Evolutionary conservation across 37 sponge, comb jelly and placozoan species (phyloP), one percentile per base, ranked within the genome.

Genomic region (Axinella damicornis): DNA sequence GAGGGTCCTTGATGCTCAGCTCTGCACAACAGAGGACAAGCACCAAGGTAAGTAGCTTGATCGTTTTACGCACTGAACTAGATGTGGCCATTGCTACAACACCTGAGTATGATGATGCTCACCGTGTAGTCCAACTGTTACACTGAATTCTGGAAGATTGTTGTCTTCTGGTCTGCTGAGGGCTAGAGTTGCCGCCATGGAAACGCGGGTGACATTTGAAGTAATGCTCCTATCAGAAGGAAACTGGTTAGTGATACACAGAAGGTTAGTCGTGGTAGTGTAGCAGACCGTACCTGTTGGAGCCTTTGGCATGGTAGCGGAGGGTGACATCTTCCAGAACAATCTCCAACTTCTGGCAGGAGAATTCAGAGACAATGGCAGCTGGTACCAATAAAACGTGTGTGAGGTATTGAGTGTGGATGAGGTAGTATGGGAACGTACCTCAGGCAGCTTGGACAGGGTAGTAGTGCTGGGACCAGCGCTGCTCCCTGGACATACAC

Each of bases 241-340:
- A 62, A 25, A 77, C 63, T 4, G 30, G 57, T 63, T 32, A 6
- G 32, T 22, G 24, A 24, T 25, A 2, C 59, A 2, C 65, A 78
- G 46, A 46, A 46, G n/a, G n/a, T 9, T 9, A 46, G 46, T 46
- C 9, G 46, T 46, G 9, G 46, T 46, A 4, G 15, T 39, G 32
- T 5, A 20, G 17, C 4, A 9, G 9, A 46, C 6, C 77, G 24
- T 37, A 85, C 87, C 88, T 81, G 76, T 38, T 88, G 52, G 46
- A 68, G 17, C 30, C 57, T 9, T 31, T 67, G 38, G 74, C 67
- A 52, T 81, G 82, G 62, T 81, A 81, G 22, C 21, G 69, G 25
- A 88, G 53, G 34, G 41, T 76, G 14, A 81, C 69, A 40, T 88
- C 76, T 58, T 88, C 88, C 38, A 88, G 35, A 58, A 88, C 76